Evolutionary conservation across 35 echinoderm and acorn worm genomes (phyloP), one percentile per base, ranked within the genome.

Genomic region (Apostichopus parvimensis): DNA sequence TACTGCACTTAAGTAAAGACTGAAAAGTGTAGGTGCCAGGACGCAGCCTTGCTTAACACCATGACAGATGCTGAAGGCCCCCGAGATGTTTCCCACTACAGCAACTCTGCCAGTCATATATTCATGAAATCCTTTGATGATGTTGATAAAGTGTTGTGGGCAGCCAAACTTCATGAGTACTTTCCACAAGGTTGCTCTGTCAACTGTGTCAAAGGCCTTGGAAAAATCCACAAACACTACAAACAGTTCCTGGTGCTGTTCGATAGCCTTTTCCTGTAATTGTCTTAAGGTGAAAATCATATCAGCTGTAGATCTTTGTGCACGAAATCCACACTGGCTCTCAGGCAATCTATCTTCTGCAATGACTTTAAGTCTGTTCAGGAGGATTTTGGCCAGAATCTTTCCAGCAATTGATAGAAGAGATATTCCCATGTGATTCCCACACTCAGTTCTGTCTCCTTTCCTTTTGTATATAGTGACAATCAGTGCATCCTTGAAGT

Each of bases 261-360:
- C 90, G 9, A 78, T 73, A 20, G 77, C 73, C 56, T 92, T 92
- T 61, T 92, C 78, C 23, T 92, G 90, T 2, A 92, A 17, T n/a
- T 92, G 90, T 22, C 78, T 10, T 3, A 82, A 9, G 53, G 60
- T n/a, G 62, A 92, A 92, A 18, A 92, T 79, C 78, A 92, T 92
- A 28, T 92, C 59, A 7, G 15, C 18, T 5, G 90, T 92, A 2
- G 53, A 56, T 28, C 90, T 80, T 9, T 66, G 18, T 60, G 90
- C 54, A 21, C 90, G 45, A 34, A 92, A 92, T 52, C 90, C 79
- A 65, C 90, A 81, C 25, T 92, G 90, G 12, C 77, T 82, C 79
- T 92, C 90, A 79, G 90, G 90, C 57, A 86, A 55, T 10, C 1
- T 13, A 5, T 0, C 17, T 55, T 86, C 58, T 28, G 15, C 57